Conservation (phyloP, 2,888 invertebrate genomes). For the Meta bourneti region DNA sequence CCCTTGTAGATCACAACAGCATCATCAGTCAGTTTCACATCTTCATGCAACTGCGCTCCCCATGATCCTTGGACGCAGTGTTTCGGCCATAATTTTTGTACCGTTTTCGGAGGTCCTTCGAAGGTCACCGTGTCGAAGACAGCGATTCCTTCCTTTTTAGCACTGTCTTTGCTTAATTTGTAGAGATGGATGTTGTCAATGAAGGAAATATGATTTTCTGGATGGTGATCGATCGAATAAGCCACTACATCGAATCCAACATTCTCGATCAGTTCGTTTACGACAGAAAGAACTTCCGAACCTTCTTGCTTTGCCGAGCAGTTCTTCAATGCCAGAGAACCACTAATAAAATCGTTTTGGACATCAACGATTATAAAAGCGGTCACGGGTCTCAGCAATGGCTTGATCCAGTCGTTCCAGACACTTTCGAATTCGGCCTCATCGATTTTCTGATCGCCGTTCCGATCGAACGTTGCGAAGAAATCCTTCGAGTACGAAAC, state of each 20-base stretch:
- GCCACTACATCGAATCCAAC: constrained; percentile 91
- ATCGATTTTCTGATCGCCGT: constrained; percentile 84
- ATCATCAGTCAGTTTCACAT: constrained; percentile 85
- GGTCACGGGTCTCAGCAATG: constrained; percentile 91
- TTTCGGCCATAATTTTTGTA: constrained; percentile 95
- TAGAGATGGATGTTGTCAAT: constrained; percentile 92
- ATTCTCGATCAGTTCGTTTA: constrained; percentile 86
- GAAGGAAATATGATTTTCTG: constrained; percentile 96
- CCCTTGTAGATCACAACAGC: constrained; percentile 93
- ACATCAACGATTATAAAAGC: constrained; percentile 97
- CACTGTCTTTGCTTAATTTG: constrained; percentile 87
- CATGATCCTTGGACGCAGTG: constrained; percentile 97
- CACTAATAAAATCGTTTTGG: constrained; percentile 98
- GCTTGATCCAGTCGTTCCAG: constrained; percentile 91
- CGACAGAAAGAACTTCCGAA: constrained; percentile 93
- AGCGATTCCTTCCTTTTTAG: constrained; percentile 82
- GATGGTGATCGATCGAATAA: constrained; percentile 98
- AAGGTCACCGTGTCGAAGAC: constrained; percentile 95
- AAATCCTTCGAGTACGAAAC: constrained; percentile 7
- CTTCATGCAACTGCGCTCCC: constrained; percentile 95
- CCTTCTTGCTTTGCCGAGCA: constrained; percentile 95
- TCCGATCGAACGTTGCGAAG: constrained; percentile 64
- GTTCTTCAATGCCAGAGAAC: constrained; percentile 94
- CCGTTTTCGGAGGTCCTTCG: constrained; percentile 87
- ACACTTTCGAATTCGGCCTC: constrained; percentile 90